Evolutionary conservation across 2,113 vertebrate genomes (phyloP), one percentile per base, ranked within the genome.

Genomic region (Myotis lucifugus): DNA sequence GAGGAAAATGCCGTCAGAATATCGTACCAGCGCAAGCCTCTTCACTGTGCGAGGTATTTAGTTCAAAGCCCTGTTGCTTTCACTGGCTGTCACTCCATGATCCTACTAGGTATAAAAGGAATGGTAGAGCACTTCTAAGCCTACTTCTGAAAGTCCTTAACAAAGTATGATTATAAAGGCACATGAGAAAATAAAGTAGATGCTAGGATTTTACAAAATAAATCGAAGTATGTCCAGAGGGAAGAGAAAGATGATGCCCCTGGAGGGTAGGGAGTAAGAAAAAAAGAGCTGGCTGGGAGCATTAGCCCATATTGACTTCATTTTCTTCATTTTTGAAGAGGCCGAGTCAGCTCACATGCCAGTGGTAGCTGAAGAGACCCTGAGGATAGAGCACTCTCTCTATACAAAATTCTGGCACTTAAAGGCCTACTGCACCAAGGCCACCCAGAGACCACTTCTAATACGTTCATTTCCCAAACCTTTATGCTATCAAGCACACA

Each of bases 21-120:
- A 6, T 54, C 13, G 6, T 42, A 50, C 42, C 93, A 37, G 91
- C 21, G 2, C 69, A 85, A 61, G 21, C 18, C 69, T 42, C 72
- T 67, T 96, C 59, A 86, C 0, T 64, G 3, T 6, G 74, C 9
- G 34, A 87, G 0, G 0, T 29, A 87, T 70, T 70, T 23, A 93
- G 64, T 72, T 93, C 17, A 95, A 96, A 97, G 78, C 2, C 6
- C 37, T 78, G 93, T 32, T 90, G 91, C 18, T 15, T 94, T 64
- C 4, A 21, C 14, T 64, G 85, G 93, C 4, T 74, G 8, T 88
- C 85, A 91, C 23, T 8, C 56, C 34, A 42, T 8, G 54, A 76
- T 34, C 81, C 50, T 40, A 46, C 17, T 11, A 84, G 42, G 64
- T 77, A 56, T 17, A 17, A 34, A 84, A 37, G 77, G 29, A 77